Conservation (phyloP, 1,140 invertebrate species). For the Nasonia giraulti region DNA sequence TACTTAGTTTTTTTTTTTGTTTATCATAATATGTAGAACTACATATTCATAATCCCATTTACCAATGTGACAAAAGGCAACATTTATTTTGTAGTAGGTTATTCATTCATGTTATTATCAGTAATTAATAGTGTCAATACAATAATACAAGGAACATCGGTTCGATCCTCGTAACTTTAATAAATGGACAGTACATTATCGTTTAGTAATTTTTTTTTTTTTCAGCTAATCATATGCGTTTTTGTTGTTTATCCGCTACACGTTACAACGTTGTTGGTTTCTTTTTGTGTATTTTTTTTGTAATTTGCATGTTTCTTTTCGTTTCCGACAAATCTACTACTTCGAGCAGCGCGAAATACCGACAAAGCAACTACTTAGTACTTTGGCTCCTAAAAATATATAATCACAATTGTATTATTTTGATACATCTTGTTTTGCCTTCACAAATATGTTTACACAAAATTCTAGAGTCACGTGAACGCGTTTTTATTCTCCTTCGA, state of each 20-base stretch:
- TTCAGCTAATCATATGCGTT: neutral
- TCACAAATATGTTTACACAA: neutral
- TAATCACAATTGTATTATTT: neutral
- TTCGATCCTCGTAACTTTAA: conserved; percentile 18
- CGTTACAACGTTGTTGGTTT: neutral
- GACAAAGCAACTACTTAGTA: neutral
- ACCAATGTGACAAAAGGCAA: conserved; percentile 64
- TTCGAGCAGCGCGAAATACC: neutral
- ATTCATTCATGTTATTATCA: conserved; percentile 57
- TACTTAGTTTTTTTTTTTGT: neutral
- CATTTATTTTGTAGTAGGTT: conserved; percentile 63
- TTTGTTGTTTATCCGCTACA: neutral
- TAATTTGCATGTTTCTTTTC: neutral
- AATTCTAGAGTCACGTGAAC: neutral
- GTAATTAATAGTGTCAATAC: conserved; percentile 54
- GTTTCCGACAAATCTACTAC: neutral
- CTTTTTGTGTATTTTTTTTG: too few relatives aligned
- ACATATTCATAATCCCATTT: conserved; percentile 51
- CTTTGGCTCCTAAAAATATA: conserved; percentile 4
- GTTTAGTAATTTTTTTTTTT: neutral
- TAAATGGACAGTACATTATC: conserved; percentile 27
- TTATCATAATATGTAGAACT: conserved; percentile 7
- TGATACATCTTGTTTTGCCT: neutral
- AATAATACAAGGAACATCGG: conserved; percentile 44
- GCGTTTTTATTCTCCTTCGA: neutral